phyloP scores from a whole-genome alignment of 2,888 invertebrate species.

The Tromatobia lineatoria region DNA sequence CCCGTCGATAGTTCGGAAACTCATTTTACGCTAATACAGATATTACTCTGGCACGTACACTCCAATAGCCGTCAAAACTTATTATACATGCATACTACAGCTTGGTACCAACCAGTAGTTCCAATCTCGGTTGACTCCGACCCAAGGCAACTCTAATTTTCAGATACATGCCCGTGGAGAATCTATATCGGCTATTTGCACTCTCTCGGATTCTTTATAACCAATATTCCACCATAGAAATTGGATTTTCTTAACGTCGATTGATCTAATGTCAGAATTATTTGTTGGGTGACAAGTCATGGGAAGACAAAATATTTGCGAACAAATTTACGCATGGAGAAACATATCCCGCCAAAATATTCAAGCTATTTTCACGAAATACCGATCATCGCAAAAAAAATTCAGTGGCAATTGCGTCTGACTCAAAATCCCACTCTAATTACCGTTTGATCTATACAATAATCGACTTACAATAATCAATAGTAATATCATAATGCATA shows the following conservation, averaged over 20 bases:
- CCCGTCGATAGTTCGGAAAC: slow-evolving; percentile 64
- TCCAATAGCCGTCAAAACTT: slow-evolving; percentile 48
- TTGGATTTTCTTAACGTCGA: neutral
- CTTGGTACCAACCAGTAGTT: slow-evolving; percentile 15
- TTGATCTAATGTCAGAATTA: neutral
- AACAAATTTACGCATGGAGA: no score
- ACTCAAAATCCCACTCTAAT: no score
- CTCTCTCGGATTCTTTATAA: neutral
- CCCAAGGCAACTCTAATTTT: neutral
- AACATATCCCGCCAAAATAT: no score
- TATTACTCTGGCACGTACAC: slow-evolving; percentile 42
- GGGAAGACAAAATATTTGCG: no score
- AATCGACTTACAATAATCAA: no score
- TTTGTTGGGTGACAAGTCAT: neutral
- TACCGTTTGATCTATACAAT: no score
- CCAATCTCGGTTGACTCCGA: slow-evolving; percentile 46
- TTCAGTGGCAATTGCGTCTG: no score
- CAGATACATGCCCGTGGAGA: neutral
- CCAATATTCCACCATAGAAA: neutral
- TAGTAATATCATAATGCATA: no score
- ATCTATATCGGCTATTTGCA: neutral
- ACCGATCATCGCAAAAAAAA: no score
- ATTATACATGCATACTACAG: slow-evolving; percentile 37
- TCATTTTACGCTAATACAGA: slow-evolving; percentile 65
- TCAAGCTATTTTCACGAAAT: no score